These are phyloP conservation scores for Caenorhabditis sp. DNA, from an alignment of 2,888 invertebrate genomes.

Conservation along the genomic window DNA sequence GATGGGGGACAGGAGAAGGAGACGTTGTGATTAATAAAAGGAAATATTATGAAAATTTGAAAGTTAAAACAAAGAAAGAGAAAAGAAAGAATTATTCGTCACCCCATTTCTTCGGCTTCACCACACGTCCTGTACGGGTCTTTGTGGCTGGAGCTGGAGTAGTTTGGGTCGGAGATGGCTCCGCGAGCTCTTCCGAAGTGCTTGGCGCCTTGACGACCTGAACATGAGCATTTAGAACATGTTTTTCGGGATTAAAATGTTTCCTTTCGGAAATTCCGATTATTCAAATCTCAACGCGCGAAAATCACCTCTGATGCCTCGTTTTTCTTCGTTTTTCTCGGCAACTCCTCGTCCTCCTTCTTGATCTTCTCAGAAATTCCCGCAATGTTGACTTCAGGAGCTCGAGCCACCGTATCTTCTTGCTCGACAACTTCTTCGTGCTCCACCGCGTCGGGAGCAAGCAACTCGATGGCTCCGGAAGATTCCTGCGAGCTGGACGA, in stretches of 20 bases:
- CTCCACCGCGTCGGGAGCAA: neutral
- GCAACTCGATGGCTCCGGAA: too few species aligned
- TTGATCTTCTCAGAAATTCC: too few species aligned
- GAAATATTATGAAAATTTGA: neutral
- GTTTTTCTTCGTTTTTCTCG: neutral
- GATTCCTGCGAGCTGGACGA: too few species aligned
- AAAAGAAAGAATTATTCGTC: constrained; percentile 9
- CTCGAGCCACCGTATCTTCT: neutral
- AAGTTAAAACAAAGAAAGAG: neutral
- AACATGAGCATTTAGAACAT: too few species aligned
- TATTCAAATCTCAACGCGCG: too few species aligned
- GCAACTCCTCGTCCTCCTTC: neutral
- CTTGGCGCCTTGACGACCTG: too few species aligned
- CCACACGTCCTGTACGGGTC: constrained; percentile 51
- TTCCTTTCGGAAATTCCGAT: too few species aligned
- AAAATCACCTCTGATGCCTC: neutral
- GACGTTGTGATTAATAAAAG: neutral
- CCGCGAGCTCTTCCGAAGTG: too few species aligned
- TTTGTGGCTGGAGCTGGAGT: neutral
- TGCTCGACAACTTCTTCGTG: neutral
- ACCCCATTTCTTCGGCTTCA: constrained; percentile 51
- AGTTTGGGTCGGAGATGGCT: neutral
- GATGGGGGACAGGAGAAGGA: neutral
- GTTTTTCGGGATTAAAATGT: too few species aligned
- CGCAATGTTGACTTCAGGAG: too few species aligned